Percentiles rank a stretch among this genome's conserved stretches.
Conservation (phyloP, 2,888 invertebrate species). For the Pseudoips prasinana region DNA sequence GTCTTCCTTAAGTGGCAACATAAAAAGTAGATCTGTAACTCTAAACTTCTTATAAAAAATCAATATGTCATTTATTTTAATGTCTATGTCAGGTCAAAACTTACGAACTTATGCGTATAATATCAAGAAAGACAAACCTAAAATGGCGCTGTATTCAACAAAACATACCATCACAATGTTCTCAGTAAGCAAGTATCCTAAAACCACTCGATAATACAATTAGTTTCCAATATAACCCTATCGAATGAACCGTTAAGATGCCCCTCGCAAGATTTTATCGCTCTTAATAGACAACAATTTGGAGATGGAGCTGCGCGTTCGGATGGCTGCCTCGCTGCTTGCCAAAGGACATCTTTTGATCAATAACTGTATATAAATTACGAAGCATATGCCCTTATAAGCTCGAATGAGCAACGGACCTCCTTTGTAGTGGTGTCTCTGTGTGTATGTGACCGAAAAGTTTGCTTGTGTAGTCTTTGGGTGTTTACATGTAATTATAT, state of each 20-base stretch:
- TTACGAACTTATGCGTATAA: too few relatives aligned
- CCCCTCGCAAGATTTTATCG: slow-evolving; percentile 72
- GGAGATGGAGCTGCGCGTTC: slow-evolving; percentile 46
- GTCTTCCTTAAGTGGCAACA: too few relatives aligned
- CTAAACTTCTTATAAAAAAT: too few relatives aligned
- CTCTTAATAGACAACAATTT: slow-evolving; percentile 72
- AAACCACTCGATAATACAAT: slow-evolving; percentile 48
- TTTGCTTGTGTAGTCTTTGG: slow-evolving; percentile 15
- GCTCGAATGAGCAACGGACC: slow-evolving; percentile 64
- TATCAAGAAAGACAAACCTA: too few relatives aligned
- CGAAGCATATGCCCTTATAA: slow-evolving; percentile 76
- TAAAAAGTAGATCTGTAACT: too few relatives aligned
- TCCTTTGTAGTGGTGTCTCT: slow-evolving; percentile 54
- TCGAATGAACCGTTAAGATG: slow-evolving; percentile 46
- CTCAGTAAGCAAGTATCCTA: not conserved
- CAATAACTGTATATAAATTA: slow-evolving; percentile 82
- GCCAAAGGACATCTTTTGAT: slow-evolving; percentile 80
- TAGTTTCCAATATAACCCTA: slow-evolving; percentile 48
- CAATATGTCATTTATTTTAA: too few relatives aligned
- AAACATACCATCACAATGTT: too few relatives aligned
- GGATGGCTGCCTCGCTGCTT: slow-evolving; percentile 64
- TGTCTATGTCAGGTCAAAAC: too few relatives aligned
- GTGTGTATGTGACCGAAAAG: slow-evolving; percentile 37
- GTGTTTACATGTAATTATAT: too few relatives aligned
- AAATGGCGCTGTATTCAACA: too few relatives aligned